Percentiles rank a stretch among this genome's conserved stretches.
phyloP scores from a whole-genome alignment of 2,113 vertebrate genomes.

The Himantopus leucocephalus region DNA sequence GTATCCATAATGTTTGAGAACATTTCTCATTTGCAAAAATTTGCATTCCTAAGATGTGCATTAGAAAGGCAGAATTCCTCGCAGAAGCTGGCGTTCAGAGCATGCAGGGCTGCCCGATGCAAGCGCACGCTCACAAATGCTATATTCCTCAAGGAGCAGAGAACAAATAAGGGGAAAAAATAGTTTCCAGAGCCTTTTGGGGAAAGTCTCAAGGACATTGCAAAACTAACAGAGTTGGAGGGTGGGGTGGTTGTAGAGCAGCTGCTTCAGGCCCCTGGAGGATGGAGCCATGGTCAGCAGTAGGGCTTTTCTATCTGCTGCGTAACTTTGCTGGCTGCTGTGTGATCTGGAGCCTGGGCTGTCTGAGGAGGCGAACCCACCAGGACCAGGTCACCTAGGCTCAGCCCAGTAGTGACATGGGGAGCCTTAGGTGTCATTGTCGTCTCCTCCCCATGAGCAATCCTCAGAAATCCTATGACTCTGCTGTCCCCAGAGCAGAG shows the following conservation, averaged over 20 bases:
- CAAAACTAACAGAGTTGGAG: not conserved
- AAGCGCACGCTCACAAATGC: not conserved
- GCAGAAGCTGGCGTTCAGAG: not conserved
- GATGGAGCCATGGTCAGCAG: not conserved
- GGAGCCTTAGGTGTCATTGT: not conserved
- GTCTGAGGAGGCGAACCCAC: rapidly evolving
- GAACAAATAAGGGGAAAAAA: not conserved
- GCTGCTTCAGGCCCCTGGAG: not conserved
- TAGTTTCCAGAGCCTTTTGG: not conserved
- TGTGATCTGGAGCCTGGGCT: not conserved
- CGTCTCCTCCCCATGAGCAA: rapidly evolving
- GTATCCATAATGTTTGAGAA: conserved; percentile 22
- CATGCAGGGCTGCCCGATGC: not conserved
- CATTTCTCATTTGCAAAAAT: conserved; percentile 39
- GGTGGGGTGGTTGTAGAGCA: not conserved
- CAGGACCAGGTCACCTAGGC: not conserved
- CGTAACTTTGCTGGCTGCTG: not conserved
- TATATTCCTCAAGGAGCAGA: not conserved
- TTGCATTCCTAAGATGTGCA: conserved; percentile 44
- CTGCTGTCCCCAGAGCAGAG: not conserved
- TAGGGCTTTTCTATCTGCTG: not conserved
- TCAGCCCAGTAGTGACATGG: not conserved
- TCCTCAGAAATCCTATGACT: not conserved
- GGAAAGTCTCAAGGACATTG: not conserved
- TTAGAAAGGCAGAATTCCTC: not conserved